These are phyloP conservation scores for Monochamus saltuarius DNA, from an alignment of 1,140 invertebrate species.

Conservation along the genomic window DNA sequence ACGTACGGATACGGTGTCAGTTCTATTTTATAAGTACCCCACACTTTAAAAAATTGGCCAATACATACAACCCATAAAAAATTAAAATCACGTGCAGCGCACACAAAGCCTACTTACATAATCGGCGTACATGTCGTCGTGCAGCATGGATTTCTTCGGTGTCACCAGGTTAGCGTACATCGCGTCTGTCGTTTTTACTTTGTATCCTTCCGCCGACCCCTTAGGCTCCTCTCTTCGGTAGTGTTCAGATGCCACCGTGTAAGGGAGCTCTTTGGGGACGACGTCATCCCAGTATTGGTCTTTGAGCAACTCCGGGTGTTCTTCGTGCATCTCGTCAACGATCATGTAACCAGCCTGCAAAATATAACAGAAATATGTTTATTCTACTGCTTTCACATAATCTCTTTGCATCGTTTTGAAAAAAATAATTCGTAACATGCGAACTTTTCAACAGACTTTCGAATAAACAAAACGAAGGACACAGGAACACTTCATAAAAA, in stretches of 20 bases:
- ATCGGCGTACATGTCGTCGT: slow-evolving; percentile 81
- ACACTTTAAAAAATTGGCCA: too few relatives aligned
- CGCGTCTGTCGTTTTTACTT: slow-evolving; percentile 78
- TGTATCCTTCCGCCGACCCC: slow-evolving; percentile 81
- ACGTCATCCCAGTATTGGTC: slow-evolving; percentile 92
- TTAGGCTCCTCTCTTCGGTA: slow-evolving; percentile 78
- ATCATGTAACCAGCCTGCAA: slow-evolving; percentile 85
- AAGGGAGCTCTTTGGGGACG: slow-evolving; percentile 83
- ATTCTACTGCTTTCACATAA: too few relatives aligned
- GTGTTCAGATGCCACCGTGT: slow-evolving; percentile 81
- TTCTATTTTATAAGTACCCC: too few relatives aligned
- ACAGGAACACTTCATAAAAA: too few relatives aligned
- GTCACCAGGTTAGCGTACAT: slow-evolving; percentile 73
- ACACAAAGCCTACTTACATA: slow-evolving; percentile 64
- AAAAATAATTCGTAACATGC: too few relatives aligned
- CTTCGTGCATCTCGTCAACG: slow-evolving; percentile 88
- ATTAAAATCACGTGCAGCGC: too few relatives aligned
- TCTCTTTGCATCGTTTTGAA: too few relatives aligned
- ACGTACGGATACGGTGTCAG: too few relatives aligned
- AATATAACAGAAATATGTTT: too few relatives aligned
- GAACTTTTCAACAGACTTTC: too few relatives aligned
- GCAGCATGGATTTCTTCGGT: slow-evolving; percentile 56
- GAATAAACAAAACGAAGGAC: too few relatives aligned
- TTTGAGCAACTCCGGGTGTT: slow-evolving; percentile 82
- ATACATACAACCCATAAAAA: too few relatives aligned